Evolutionary conservation across 2,113 vertebrate genomes (phyloP).

Genomic region (Gyps fulvus): DNA sequence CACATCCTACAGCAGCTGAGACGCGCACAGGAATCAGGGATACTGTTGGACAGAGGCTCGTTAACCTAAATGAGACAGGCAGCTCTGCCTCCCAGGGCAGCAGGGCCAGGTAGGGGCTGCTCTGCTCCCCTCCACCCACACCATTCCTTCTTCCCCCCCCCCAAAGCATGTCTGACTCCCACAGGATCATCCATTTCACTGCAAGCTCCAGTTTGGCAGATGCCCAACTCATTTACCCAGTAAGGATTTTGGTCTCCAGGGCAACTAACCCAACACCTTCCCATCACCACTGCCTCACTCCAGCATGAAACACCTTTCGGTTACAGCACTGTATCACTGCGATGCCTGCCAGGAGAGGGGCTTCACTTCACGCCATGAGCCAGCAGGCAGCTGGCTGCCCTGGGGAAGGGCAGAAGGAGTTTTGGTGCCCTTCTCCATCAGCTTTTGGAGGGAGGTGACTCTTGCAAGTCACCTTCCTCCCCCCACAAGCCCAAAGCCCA

Average conservation of each 20-base stretch:
- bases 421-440: background rate
- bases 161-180: background rate
- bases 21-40: background rate
- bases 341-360: background rate
- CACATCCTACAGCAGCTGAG: background rate
- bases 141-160: background rate
- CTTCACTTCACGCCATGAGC: fast-evolving
- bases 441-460: background rate
- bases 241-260: background rate
- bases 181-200: background rate
- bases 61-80: background rate
- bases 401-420: background rate
- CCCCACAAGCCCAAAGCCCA: background rate
- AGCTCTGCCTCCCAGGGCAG: background rate
- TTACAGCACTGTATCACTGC: background rate
- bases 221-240: background rate
- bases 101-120: background rate
- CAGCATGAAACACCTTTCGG: background rate
- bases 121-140: background rate
- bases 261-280: background rate
- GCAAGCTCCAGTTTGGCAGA: background rate
- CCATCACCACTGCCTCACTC: background rate
- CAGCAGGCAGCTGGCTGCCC: background rate
- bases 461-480: background rate
- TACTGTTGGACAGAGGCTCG: background rate